Conservation (phyloP, 35 echinoderm and acorn worm species). For the Apostichopus japonicus region DNA sequence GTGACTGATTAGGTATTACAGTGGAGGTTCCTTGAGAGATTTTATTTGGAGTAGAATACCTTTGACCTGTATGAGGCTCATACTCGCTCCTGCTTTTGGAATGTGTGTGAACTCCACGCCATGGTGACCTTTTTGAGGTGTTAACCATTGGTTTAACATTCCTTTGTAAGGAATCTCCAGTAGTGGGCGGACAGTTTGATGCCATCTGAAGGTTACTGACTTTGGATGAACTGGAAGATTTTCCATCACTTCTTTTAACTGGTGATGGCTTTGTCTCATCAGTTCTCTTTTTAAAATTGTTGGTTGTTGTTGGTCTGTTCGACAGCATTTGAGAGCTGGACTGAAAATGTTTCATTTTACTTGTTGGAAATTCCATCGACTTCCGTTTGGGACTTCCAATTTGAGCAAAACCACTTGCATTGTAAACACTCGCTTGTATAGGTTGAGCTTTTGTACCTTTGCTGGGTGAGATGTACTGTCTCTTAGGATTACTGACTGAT, state of each 20-base stretch:
- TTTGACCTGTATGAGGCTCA: no score
- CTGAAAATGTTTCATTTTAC: neutral
- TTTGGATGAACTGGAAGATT: neutral
- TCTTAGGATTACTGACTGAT: neutral
- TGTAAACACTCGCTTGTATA: neutral
- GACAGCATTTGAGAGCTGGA: neutral
- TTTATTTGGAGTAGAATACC: no score
- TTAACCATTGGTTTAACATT: no score
- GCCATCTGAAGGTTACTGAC: neutral
- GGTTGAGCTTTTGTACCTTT: neutral
- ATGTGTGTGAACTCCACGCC: no score
- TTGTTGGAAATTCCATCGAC: neutral
- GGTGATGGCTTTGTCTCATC: neutral
- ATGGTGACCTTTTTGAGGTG: no score
- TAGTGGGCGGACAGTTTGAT: neutral
- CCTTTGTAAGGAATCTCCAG: no score
- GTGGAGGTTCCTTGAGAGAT: no score
- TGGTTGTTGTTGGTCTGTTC: neutral
- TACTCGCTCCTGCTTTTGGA: no score
- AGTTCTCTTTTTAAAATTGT: neutral
- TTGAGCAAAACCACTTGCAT: neutral
- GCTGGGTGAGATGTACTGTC: slow-evolving; percentile 22
- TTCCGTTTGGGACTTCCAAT: neutral
- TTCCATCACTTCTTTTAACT: neutral
- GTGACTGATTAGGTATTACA: no score